phyloP scores from a whole-genome alignment of 64 coral and sea anemone genomes.

The Pocillopora verrucosa region DNA sequence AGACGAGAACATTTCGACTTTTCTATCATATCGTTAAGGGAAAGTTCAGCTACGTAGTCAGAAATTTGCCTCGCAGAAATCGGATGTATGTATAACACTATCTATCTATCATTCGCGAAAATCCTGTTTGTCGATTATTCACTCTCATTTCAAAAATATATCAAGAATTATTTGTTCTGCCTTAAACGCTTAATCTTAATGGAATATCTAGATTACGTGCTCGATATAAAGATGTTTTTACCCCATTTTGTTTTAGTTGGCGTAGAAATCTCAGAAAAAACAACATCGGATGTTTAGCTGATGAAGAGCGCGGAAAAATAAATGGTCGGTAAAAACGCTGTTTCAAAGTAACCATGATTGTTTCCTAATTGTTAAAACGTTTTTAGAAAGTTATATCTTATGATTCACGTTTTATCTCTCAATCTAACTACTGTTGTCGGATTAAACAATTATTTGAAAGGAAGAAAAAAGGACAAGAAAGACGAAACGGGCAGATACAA shows the following conservation, averaged over 20 bases:
- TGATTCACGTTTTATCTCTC: background rate
- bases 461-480: too few species aligned
- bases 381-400: background rate
- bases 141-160: background rate
- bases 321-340: background rate
- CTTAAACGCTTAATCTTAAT: background rate
- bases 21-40: too few species aligned
- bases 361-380: background rate
- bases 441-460: too few species aligned
- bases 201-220: background rate
- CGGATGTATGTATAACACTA: too few species aligned
- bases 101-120: too few species aligned
- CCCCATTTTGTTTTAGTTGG: background rate
- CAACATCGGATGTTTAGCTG: background rate
- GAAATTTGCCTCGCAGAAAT: too few species aligned
- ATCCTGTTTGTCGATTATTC: background rate
- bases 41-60: too few species aligned
- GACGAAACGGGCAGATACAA: too few species aligned
- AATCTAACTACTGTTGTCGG: background rate
- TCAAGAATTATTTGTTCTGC: background rate
- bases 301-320: background rate
- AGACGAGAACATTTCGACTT: too few species aligned
- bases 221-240: background rate
- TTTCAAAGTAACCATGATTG: background rate
- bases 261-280: background rate